Conservation (phyloP, 2,888 invertebrate species). For the Scaptomyza reducta region DNA sequence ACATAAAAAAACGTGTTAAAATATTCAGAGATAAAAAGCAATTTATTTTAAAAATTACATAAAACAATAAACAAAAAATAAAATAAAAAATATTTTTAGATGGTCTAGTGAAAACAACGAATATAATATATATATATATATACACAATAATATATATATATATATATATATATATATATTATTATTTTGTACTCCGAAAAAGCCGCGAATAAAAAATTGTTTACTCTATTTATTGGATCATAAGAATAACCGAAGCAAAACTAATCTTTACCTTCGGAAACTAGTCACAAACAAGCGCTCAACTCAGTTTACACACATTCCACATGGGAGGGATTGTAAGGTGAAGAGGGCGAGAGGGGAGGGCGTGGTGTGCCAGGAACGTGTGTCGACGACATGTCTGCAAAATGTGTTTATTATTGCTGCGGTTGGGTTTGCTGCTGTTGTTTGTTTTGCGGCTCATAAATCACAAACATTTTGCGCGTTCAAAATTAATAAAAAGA, state of each 20-base stretch:
- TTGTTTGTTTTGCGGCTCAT: slow-evolving; percentile 67
- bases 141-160: too few species aligned
- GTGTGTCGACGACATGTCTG: slow-evolving; percentile 55
- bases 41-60: too few species aligned
- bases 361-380: slow-evolving; percentile 16
- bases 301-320: slow-evolving; percentile 13
- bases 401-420: slow-evolving; percentile 25
- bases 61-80: too few species aligned
- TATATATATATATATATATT: too few species aligned
- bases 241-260: not conserved
- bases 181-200: not conserved
- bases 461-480: slow-evolving; percentile 66
- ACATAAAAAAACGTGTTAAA: too few species aligned
- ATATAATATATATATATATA: too few species aligned
- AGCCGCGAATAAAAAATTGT: not conserved
- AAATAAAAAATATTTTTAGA: too few species aligned
- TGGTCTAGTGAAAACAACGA: too few species aligned
- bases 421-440: slow-evolving; percentile 22
- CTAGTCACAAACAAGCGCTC: slow-evolving; percentile 22
- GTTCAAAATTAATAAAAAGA: slow-evolving; percentile 61
- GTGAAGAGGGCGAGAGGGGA: too few species aligned
- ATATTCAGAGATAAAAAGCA: too few species aligned
- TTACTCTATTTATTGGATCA: not conserved
- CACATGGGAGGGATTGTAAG: not conserved
- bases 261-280: slow-evolving; percentile 5